Evolutionary conservation across 2,888 invertebrate genomes (phyloP).

Genomic region (Eilema griseolum): DNA sequence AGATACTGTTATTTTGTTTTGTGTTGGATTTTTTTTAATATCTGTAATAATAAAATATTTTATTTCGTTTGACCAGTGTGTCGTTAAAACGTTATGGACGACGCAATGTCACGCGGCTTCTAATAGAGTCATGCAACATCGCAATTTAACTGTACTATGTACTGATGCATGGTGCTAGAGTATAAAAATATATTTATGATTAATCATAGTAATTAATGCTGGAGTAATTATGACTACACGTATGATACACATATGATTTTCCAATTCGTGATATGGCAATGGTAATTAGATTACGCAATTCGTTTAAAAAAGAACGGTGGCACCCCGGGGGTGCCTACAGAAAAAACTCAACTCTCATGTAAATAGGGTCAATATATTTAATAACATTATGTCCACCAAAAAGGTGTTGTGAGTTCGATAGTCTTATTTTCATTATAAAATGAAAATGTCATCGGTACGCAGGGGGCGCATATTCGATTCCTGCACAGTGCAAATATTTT

Average conservation of each 20-base stretch:
- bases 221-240: slow-evolving; percentile 32
- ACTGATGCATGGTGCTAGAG: slow-evolving; percentile 42
- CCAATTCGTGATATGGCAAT: not conserved
- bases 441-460: no score
- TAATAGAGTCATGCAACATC: slow-evolving; percentile 66
- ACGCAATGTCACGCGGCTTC: slow-evolving; percentile 62
- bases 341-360: no score
- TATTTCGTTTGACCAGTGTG: slow-evolving; percentile 48
- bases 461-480: no score
- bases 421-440: no score
- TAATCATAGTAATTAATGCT: slow-evolving; percentile 42
- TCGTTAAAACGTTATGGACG: slow-evolving; percentile 61
- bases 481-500: no score
- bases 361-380: no score
- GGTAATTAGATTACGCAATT: slow-evolving; percentile 11
- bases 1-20: no score
- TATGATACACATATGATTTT: slow-evolving; percentile 22
- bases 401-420: no score
- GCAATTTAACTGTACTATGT: slow-evolving; percentile 62
- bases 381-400: no score
- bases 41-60: slow-evolving; percentile 12
- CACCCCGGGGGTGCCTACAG: no score
- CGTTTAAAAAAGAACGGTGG: no score
- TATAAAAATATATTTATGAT: slow-evolving; percentile 44
- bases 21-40: not conserved